Evolutionary conservation across 2,113 vertebrate species (phyloP).

Genomic region (Sprattus sprattus): DNA sequence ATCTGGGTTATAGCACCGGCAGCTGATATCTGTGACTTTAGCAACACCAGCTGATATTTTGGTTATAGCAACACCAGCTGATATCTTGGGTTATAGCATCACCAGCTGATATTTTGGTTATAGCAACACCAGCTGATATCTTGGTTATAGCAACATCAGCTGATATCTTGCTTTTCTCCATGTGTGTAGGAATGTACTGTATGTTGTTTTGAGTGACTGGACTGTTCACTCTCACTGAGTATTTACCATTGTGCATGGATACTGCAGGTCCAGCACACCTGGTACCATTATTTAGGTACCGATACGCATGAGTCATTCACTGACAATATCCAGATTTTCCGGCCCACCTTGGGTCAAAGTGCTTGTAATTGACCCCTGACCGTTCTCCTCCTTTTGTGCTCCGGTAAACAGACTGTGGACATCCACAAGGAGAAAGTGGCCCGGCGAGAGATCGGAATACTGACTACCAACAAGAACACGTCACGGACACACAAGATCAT

Average conservation of each 20-base stretch:
- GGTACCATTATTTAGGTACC: background rate
- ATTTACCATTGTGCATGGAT: background rate
- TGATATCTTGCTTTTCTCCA: no score
- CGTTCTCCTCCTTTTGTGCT: background rate
- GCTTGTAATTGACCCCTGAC: background rate
- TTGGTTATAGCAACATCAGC: no score
- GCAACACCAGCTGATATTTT: no score
- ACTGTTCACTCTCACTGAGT: background rate
- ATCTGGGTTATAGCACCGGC: no score
- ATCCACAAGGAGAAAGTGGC: conserved; percentile 99
- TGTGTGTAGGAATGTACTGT: background rate
- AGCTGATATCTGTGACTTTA: no score
- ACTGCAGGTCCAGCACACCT: background rate
- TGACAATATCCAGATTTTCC: no score
- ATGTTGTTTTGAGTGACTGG: background rate
- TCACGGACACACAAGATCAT: conserved; percentile 99
- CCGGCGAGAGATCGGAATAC: conserved; percentile 96
- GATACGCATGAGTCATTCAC: background rate
- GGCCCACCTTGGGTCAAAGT: background rate
- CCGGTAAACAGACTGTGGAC: conserved; percentile 84
- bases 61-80: no score
- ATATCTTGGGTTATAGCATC: no score
- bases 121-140: no score
- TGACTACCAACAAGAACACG: conserved; percentile 99
- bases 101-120: no score